These are phyloP conservation scores for Blennius ocellaris DNA, from an alignment of 2,113 vertebrate species.

Conservation along the genomic window DNA sequence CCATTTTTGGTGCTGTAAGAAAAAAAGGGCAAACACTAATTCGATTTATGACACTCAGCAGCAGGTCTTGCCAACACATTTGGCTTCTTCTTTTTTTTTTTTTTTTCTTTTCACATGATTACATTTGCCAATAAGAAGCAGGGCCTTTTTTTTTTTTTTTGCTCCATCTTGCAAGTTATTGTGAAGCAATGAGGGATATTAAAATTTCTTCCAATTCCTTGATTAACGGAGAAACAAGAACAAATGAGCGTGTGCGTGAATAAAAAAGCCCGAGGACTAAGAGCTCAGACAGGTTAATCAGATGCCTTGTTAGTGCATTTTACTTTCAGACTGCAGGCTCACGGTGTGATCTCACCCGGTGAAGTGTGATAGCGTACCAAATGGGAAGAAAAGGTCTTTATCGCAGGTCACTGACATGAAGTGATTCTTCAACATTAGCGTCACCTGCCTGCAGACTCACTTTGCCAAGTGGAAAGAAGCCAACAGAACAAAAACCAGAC, in stretches of 20 bases:
- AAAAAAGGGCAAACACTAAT: constrained; percentile 72
- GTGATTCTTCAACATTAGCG: constrained; percentile 30
- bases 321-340: constrained; percentile 4
- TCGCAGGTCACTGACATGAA: constrained; percentile 25
- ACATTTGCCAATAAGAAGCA: constrained; percentile 67
- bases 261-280: constrained; percentile 35
- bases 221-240: constrained; percentile 44
- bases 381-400: constrained; percentile 14
- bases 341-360: constrained; percentile 3
- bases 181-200: constrained; percentile 48
- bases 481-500: neutral
- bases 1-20: constrained; percentile 81
- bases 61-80: constrained; percentile 69
- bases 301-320: constrained; percentile 39
- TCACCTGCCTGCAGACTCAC: constrained; percentile 20
- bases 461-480: neutral
- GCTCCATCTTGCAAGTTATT: constrained; percentile 24
- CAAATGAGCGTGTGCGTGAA: constrained; percentile 46
- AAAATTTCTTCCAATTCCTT: constrained; percentile 57
- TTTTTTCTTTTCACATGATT: constrained; percentile 69
- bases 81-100: constrained; percentile 68
- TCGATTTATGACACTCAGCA: constrained; percentile 71
- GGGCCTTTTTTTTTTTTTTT: constrained; percentile 28
- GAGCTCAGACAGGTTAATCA: constrained; percentile 51
- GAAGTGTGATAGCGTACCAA: constrained; percentile 4